Evolutionary conservation across 2,888 invertebrate species (phyloP), one percentile per base, ranked within the genome.

Genomic region (Listrodromus nycthemerus): DNA sequence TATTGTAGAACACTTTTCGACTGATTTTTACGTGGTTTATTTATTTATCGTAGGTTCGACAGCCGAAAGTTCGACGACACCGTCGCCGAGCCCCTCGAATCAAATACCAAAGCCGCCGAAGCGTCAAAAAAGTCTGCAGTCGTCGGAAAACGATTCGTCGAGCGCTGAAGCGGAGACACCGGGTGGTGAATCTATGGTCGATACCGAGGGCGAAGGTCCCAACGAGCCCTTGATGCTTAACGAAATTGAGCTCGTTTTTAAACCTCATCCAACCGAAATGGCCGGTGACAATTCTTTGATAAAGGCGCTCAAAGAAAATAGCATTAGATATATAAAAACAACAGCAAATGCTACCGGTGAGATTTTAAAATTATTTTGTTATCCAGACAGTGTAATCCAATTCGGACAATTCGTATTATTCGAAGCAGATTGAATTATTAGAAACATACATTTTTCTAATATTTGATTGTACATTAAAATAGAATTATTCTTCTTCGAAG

Each of bases 161-260:
- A 94, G 94, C 85, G 92, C 93, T 16, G 94, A 94, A 55, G 93
- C 93, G 45, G 96, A 96, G 90, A 96, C 96, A 27, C 96, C 96
- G 88, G 96, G 96, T 2, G 95, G 96, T 86, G 97, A 97, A 91
- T 97, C 97, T 0, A 97, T 97, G 94, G 96, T 97, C 55, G 97
- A 97, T 81, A 97, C 97, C 27, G 96, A 96, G 91, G 97, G 97
- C 0, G 97, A 97, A 93, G 97, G 96, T 1, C 95, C 95, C 8
- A 95, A 95, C 3, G 97, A 97, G 88, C 96, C 97, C 3, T 94
- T 97, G 70, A 96, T 96, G 88, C 95, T 97, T 10, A 97, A 97
- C 92, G 99, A 99, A 94, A 98, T 99, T 86, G 99, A 99, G 93
- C 94, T 99, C 81, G 98, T 99, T 2, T 99, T 99, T 92, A 98